phyloP scores from a whole-genome alignment of 1,140 invertebrate genomes.

The Planococcus citri region DNA sequence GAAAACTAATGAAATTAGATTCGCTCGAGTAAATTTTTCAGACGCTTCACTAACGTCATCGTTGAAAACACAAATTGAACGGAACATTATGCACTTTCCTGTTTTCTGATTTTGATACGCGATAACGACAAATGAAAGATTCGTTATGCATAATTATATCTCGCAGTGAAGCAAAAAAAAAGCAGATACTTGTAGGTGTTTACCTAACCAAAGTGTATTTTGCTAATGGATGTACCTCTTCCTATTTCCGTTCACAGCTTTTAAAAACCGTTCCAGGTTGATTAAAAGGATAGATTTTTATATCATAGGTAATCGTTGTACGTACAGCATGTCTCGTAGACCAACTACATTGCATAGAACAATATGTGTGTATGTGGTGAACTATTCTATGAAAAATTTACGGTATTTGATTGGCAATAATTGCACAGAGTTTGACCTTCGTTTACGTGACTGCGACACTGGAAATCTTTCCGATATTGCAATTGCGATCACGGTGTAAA shows the following conservation, averaged over 20 bases:
- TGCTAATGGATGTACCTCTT: background rate
- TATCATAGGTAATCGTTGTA: no score
- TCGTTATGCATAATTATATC: conserved; percentile 7
- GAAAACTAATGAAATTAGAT: conserved; percentile 7
- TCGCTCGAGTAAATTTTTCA: background rate
- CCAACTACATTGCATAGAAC: no score
- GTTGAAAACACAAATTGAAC: background rate
- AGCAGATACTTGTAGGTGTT: background rate
- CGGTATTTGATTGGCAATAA: no score
- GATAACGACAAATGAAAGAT: background rate
- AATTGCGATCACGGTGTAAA: no score
- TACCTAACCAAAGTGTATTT: background rate
- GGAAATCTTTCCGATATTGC: no score
- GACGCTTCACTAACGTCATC: background rate
- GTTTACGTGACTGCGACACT: no score
- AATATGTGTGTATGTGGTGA: no score
- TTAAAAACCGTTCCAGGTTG: background rate
- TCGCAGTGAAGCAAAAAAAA: background rate
- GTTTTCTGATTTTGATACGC: background rate
- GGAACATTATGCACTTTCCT: background rate
- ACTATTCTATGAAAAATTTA: no score
- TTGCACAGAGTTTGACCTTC: no score
- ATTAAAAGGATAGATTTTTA: no score
- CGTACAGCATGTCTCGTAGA: no score
- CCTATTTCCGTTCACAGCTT: background rate